Percentiles rank a stretch among this genome's conserved stretches.
Evolutionary conservation across 2,888 invertebrate genomes (phyloP).

Genomic region (Clostera curtula): DNA sequence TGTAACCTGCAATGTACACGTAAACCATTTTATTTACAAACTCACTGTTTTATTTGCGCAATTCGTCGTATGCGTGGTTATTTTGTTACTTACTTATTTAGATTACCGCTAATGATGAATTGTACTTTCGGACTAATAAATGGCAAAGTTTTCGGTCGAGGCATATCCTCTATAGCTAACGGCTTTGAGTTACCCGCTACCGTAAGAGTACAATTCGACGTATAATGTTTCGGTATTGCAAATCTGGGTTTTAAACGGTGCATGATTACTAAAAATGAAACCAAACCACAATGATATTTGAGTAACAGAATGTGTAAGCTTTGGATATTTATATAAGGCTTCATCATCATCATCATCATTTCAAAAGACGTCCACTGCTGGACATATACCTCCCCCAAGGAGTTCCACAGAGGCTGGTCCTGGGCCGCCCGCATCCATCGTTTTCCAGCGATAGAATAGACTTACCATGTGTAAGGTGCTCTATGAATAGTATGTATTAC

Average conservation of each 20-base stretch:
- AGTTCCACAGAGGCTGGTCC: too few relatives aligned
- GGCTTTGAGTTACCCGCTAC: constrained; percentile 9
- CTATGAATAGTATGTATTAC: too few relatives aligned
- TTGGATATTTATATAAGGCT: too few relatives aligned
- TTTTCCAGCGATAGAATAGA: too few relatives aligned
- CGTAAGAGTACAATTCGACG: constrained; percentile 1
- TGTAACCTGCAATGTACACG: constrained; percentile 66
- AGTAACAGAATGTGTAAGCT: not conserved
- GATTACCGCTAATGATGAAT: constrained; percentile 49
- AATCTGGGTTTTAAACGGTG: constrained; percentile 9
- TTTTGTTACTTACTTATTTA: constrained; percentile 52
- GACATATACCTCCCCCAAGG: too few relatives aligned
- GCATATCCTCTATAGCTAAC: constrained; percentile 51
- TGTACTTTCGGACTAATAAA: constrained; percentile 71
- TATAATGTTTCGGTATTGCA: too few relatives aligned
- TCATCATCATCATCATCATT: too few relatives aligned
- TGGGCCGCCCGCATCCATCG: too few relatives aligned
- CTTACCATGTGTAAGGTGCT: too few relatives aligned
- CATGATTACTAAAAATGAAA: constrained; percentile 21
- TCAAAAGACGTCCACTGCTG: too few relatives aligned
- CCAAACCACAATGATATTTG: not conserved
- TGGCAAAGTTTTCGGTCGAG: constrained; percentile 65
- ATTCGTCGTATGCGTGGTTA: too few relatives aligned
- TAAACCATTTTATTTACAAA: not conserved
- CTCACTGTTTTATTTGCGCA: not conserved